Percentiles rank a stretch among this genome's conserved stretches.
Conservation (phyloP, 64 coral and sea anemone species). For the Anthopleura sola region DNA sequence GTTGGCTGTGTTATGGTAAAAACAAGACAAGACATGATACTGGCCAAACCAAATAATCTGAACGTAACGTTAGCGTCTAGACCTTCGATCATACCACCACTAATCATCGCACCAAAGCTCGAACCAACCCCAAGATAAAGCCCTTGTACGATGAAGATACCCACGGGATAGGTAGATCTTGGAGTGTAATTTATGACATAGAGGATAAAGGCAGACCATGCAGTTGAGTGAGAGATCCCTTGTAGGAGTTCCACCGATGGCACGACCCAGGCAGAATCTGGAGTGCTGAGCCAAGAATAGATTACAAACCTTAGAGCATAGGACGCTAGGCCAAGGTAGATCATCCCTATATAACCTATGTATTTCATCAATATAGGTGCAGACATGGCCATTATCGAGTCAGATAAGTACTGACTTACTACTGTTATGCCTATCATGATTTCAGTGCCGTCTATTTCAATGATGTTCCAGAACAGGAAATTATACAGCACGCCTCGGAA, state of each 20-base stretch:
- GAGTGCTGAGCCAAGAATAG: slow-evolving; percentile 85
- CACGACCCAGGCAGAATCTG: slow-evolving; percentile 71
- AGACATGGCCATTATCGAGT: slow-evolving; percentile 71
- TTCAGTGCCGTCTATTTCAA: slow-evolving; percentile 83
- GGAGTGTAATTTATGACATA: slow-evolving; percentile 89
- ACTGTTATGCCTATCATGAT: slow-evolving; percentile 75
- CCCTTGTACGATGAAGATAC: slow-evolving; percentile 74
- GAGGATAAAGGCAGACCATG: slow-evolving; percentile 88
- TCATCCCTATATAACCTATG: slow-evolving; percentile 81
- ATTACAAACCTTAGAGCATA: slow-evolving; percentile 79
- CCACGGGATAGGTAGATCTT: slow-evolving; percentile 75
- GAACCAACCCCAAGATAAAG: slow-evolving; percentile 80
- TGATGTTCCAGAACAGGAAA: slow-evolving; percentile 86
- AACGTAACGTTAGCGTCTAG: slow-evolving; percentile 70
- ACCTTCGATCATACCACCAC: slow-evolving; percentile 64
- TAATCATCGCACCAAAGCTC: slow-evolving; percentile 48
- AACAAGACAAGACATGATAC: slow-evolving; percentile 56
- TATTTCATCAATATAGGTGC: slow-evolving; percentile 72
- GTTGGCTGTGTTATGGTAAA: slow-evolving; percentile 69
- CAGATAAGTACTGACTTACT: slow-evolving; percentile 81
- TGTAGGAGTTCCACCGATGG: slow-evolving; percentile 82
- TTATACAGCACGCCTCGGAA: slow-evolving; percentile 78
- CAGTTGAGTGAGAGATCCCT: slow-evolving; percentile 72
- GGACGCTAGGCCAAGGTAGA: slow-evolving; percentile 71
- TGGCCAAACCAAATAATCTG: slow-evolving; percentile 58